Evolutionary conservation across 2,888 invertebrate species (phyloP).

Genomic region (Lasioglossum vierecki): DNA sequence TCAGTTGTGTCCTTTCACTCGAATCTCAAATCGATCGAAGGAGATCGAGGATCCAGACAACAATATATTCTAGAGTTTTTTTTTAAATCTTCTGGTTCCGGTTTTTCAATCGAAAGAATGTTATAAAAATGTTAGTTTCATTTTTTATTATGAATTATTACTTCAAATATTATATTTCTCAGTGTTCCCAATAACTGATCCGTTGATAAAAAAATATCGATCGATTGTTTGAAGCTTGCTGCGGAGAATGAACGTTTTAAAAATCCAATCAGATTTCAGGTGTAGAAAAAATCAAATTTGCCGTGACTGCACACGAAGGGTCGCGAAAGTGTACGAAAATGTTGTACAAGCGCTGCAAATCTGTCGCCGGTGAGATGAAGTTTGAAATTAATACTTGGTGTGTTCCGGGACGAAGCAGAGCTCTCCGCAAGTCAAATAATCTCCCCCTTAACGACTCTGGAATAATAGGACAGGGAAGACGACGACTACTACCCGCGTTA

Average conservation of each 20-base stretch:
- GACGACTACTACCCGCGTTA: constrained; percentile 17
- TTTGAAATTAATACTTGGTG: not conserved
- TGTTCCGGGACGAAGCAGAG: not conserved
- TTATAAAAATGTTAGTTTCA: no score
- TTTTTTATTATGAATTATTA: no score
- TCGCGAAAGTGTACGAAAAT: not conserved
- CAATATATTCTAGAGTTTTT: no score
- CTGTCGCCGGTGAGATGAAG: not conserved
- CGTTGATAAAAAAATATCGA: not conserved
- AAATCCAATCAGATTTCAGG: not conserved
- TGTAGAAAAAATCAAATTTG: not conserved
- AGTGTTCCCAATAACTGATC: not conserved
- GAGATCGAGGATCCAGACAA: not conserved
- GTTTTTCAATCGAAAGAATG: no score
- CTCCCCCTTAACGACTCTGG: constrained; percentile 3
- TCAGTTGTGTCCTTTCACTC: not conserved
- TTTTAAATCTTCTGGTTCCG: no score
- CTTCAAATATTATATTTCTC: no score
- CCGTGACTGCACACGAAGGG: not conserved
- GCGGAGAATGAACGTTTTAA: not conserved
- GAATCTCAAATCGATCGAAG: not conserved
- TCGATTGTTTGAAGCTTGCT: not conserved
- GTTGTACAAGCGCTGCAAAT: not conserved
- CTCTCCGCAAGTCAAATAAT: constrained; percentile 1
- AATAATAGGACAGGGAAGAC: constrained; percentile 26